These are phyloP conservation scores for Pyrrhura leucotis DNA, from an alignment of 2,797 vertebrate species.

Conservation along the genomic window DNA sequence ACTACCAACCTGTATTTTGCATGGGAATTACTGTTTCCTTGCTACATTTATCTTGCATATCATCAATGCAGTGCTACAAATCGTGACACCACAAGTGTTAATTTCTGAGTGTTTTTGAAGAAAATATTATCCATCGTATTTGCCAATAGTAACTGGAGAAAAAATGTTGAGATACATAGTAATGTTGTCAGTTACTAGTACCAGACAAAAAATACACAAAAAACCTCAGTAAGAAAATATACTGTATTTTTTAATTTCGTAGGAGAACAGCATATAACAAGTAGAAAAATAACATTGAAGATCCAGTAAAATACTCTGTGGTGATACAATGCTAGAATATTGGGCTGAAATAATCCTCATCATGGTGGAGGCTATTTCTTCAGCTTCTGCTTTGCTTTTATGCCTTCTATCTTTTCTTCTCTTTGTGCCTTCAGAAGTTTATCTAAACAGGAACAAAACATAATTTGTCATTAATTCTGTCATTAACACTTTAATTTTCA, in stretches of 20 bases:
- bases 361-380: constrained; percentile 33
- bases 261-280: neutral
- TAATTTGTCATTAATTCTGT: neutral
- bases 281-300: neutral
- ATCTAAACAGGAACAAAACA: constrained; percentile 69
- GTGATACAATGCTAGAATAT: neutral
- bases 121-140: neutral
- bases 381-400: constrained; percentile 62
- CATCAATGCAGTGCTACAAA: neutral
- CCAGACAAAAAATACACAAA: neutral
- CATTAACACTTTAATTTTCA: neutral
- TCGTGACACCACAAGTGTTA: neutral
- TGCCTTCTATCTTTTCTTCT: constrained; percentile 73
- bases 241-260: neutral
- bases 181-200: neutral
- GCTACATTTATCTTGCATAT: neutral
- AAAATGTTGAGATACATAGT: neutral
- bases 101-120: neutral
- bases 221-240: neutral
- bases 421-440: constrained; percentile 71
- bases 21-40: neutral
- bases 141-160: neutral
- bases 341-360: neutral
- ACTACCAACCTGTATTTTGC: neutral
- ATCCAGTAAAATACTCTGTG: neutral